Conservation (phyloP, 2,797 vertebrate species). For the Tragelaphus eurycerus region DNA sequence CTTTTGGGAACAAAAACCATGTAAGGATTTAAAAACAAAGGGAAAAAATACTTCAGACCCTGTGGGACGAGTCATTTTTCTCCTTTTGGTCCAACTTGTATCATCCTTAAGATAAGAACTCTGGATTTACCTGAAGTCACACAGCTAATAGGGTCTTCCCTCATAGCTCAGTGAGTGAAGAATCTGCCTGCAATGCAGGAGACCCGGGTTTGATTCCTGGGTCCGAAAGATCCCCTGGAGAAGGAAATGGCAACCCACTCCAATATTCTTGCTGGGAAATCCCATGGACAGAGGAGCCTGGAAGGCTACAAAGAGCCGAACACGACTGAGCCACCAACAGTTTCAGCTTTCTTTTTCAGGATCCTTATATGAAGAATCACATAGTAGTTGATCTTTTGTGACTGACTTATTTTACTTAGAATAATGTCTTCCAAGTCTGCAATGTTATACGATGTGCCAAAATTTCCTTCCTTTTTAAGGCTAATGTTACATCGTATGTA, state of each 20-base stretch:
- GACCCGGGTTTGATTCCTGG: background rate
- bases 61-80: background rate
- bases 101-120: background rate
- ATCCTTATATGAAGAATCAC: background rate
- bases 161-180: background rate
- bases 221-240: background rate
- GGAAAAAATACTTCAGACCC: background rate
- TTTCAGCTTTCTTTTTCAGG: background rate
- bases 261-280: background rate
- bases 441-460: background rate
- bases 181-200: background rate
- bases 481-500: background rate
- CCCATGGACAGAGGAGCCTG: background rate
- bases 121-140: background rate
- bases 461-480: background rate
- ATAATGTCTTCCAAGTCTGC: background rate
- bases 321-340: background rate
- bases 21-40: background rate
- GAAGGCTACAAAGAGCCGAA: background rate
- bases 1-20: background rate
- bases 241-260: background rate
- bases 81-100: background rate
- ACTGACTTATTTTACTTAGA: background rate
- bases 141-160: background rate
- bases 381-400: background rate